These are phyloP conservation scores for Lithobates sylvaticus DNA, from an alignment of 2,797 vertebrate species.

Conservation along the genomic window DNA sequence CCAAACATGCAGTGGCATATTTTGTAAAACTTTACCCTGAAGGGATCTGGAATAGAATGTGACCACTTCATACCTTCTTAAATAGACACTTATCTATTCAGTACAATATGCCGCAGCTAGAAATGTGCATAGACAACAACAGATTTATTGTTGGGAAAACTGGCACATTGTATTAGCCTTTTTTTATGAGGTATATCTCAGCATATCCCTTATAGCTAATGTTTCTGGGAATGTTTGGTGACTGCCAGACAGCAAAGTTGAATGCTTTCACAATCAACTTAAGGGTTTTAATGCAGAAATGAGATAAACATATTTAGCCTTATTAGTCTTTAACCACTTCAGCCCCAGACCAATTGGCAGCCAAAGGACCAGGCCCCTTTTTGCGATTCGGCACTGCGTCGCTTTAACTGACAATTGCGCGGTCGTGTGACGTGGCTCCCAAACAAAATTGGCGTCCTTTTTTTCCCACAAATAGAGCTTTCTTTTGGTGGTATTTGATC, in stretches of 20 bases:
- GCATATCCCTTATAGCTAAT: not conserved
- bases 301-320: too few species aligned
- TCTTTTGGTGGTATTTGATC: too few species aligned
- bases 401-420: too few species aligned
- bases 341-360: too few species aligned
- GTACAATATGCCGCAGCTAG: not conserved
- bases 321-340: not conserved
- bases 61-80: slow-evolving; percentile 1
- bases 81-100: slow-evolving; percentile 4
- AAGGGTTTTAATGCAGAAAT: too few species aligned
- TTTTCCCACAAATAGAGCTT: too few species aligned
- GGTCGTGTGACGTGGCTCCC: too few species aligned
- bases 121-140: not conserved
- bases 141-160: not conserved
- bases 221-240: not conserved
- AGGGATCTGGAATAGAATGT: slow-evolving; percentile 20
- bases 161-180: not conserved
- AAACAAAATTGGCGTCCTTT: too few species aligned
- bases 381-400: too few species aligned
- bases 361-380: too few species aligned
- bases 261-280: too few species aligned
- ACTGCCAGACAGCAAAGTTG: too few species aligned
- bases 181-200: not conserved
- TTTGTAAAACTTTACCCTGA: slow-evolving; percentile 17
- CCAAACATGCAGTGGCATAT: slow-evolving; percentile 14